phyloP scores from a whole-genome alignment of 2,888 invertebrate genomes.

The Theretra japonica region DNA sequence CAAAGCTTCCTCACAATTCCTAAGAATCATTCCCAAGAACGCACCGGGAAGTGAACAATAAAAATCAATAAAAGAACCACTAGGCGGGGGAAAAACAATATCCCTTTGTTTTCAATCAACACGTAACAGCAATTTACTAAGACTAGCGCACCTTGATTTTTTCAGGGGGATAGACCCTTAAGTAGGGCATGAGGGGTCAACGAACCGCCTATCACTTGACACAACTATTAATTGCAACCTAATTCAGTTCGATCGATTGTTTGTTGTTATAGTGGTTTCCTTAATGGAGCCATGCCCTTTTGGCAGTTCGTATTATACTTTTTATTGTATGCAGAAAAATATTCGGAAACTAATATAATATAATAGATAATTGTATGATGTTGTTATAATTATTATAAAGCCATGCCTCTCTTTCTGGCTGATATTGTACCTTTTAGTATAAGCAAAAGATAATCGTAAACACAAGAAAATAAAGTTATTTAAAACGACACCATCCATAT shows the following conservation, averaged over 20 bases:
- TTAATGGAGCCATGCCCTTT: neutral
- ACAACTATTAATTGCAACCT: constrained; percentile 43
- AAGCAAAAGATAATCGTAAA: no score
- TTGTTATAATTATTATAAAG: no score
- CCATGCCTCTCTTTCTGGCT: no score
- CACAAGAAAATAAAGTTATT: no score
- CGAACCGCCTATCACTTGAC: constrained; percentile 40
- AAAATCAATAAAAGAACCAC: constrained; percentile 21
- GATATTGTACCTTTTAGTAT: no score
- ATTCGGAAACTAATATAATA: no score
- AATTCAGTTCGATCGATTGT: constrained; percentile 34
- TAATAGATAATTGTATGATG: no score
- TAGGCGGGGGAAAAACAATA: neutral
- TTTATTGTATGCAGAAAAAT: no score
- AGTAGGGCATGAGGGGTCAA: constrained; percentile 39
- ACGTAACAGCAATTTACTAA: constrained; percentile 10
- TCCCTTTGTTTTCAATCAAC: constrained; percentile 10
- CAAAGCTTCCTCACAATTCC: neutral
- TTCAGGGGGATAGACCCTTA: constrained; percentile 25
- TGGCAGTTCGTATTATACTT: neutral
- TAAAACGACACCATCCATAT: no score
- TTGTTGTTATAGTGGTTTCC: constrained; percentile 20
- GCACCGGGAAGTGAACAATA: constrained; percentile 21
- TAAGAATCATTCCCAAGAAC: neutral
- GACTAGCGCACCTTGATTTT: constrained; percentile 31